Evolutionary conservation across 1,140 invertebrate species (phyloP), one percentile per base, ranked within the genome.

Genomic region (Cylas formicarius): DNA sequence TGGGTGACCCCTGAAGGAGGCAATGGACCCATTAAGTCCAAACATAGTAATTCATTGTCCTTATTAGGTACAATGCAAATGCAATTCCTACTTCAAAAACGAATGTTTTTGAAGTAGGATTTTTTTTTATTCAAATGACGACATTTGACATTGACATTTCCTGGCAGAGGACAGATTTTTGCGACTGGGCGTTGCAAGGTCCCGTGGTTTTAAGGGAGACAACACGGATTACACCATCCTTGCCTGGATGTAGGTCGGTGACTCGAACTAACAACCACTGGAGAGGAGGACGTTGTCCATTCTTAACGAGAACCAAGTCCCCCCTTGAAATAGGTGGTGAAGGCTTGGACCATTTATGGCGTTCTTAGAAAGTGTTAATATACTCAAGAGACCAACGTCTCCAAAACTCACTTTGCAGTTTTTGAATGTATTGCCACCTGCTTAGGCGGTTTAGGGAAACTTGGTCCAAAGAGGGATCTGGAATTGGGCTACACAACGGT

Each of bases 341-440:
- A 18, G 13, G 2, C 0, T 26, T 35, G 16, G 46, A 32, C 50
- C 57, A 57, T 46, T 59, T 59, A 0, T 20, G 22, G 8, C 52
- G 21, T 4, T 13, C 34, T 20, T 42, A 44, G 5, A 52, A 10
- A 11, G 46, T 27, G 1, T 45, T 20, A 0, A 58, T 10, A 33
- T 58, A 57, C 18, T 58, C 54, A 9, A 27, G 34, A 4, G 16
- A 23, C 55, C 50, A 57, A 43, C 46, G 33, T 10, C 31, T 36
- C 56, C 49, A 60, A 29, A 60, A 58, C n/a, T 52, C n/a, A n/a
- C n/a, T n/a, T n/a, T n/a, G n/a, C 17, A 47, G 6, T 3, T n/a
- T 38, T 18, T 47, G 44, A 5, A 47, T n/a, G n/a, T 18, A 20
- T 19, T 47, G 44, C 11, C 19, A 47, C 16, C 29, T 29, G 18